Evolutionary conservation across 2,113 vertebrate species (phyloP), one percentile per base, ranked within the genome.

Genomic region (Hiodon tergisus): DNA sequence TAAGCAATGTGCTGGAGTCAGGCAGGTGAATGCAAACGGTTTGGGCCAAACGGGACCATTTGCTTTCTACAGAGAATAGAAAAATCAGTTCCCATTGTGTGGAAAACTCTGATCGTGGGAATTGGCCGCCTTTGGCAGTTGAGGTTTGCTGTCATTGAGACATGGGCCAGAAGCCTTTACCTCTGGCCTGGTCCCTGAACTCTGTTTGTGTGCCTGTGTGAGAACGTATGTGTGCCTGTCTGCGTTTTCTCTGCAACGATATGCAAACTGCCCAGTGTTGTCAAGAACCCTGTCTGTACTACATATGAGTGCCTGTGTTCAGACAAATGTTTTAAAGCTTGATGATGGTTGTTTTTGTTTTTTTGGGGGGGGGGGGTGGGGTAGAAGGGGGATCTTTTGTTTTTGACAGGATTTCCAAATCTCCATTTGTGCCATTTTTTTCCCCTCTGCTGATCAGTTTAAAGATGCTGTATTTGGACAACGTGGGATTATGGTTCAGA

Each of bases 261-360:
- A 72, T 72, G 71, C 71, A 72, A 72, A 63, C n/a, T 63, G 54
- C 69, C 47, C 48, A 10, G 6, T 72, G 71, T 72, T 53, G 47
- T 66, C 63, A 48, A 3, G 63, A 66, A 16, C 48, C 63, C 8
- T 46, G 63, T 48, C 31, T 48, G 17, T 66, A 66, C 63, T 16
- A 48, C 48, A 46, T 66, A 47, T 11, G 46, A 9, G 2, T 66
- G 63, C 63, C 17, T 66, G 63, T 63, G 59, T 63, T 63, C 10
- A 48, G 62, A 65, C 6, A 65, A 10, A 11, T 66, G 7, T 66
- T 66, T 9, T 47, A 66, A 66, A 10, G 10, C 3, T 47, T 66
- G 4, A 66, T 47, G 63, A 66, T 66, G 47, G 48, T 10, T 48
- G n/a, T 66, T 17, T 46, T 66, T 6, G 13, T 4, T 66, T 65